A percentile compares a stretch with the other conserved stretches of the same genome.
These are phyloP conservation scores for Taphrorychus bicolor DNA, from an alignment of 2,888 invertebrate genomes.

Conservation along the genomic window DNA sequence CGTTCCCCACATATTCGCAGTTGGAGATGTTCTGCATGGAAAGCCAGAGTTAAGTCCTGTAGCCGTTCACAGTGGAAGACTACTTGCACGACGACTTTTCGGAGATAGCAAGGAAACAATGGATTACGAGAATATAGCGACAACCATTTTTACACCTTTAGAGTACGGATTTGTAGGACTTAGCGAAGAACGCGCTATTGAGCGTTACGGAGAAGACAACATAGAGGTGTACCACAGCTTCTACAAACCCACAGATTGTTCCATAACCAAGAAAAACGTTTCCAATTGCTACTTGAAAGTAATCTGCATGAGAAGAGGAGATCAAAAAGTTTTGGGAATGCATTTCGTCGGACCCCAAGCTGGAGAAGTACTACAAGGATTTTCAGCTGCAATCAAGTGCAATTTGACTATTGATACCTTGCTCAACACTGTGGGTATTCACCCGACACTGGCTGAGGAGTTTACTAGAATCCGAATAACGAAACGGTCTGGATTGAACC, in stretches of 20 bases:
- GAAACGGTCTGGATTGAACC: constrained; percentile 88
- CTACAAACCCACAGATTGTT: constrained; percentile 96
- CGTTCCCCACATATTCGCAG: constrained; percentile 87
- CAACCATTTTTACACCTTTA: constrained; percentile 94
- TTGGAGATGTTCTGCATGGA: constrained; percentile 90
- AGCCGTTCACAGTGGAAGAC: constrained; percentile 90
- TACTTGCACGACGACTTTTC: constrained; percentile 80
- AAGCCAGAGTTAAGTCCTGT: constrained; percentile 95
- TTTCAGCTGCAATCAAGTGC: constrained; percentile 87
- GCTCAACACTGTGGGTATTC: constrained; percentile 87
- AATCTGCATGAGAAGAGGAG: constrained; percentile 69
- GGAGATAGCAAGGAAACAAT: constrained; percentile 67
- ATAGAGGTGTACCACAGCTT: constrained; percentile 93
- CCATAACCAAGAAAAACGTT: constrained; percentile 87
- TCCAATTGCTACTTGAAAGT: constrained; percentile 92
- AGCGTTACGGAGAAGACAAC: constrained; percentile 73
- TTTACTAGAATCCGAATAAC: constrained; percentile 89
- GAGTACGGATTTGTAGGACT: constrained; percentile 94
- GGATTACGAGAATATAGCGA: constrained; percentile 90
- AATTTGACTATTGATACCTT: constrained; percentile 75
- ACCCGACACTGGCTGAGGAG: constrained; percentile 92
- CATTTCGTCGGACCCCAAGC: constrained; percentile 92
- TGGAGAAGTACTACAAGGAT: constrained; percentile 94
- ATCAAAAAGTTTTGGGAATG: constrained; percentile 83
- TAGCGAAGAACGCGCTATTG: constrained; percentile 84